Conservation (phyloP, 2,888 invertebrate genomes). For the Spatulosminthurus flaviceps region DNA sequence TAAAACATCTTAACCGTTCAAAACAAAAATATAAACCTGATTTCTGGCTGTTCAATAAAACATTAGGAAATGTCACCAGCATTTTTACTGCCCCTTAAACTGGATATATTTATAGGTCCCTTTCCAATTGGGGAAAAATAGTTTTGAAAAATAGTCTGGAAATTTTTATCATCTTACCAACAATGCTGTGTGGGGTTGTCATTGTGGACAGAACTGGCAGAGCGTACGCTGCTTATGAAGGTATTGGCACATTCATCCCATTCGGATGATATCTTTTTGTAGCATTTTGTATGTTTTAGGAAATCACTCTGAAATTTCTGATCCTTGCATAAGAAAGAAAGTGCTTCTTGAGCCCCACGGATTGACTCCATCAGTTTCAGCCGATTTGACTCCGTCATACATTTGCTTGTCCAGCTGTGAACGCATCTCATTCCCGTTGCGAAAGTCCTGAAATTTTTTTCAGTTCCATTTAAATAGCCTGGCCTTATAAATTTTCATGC, state of each 20-base stretch:
- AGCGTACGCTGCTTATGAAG: conserved; percentile 36
- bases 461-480: no score
- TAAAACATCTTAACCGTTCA: no score
- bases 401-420: conserved; percentile 49
- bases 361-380: conserved; percentile 48
- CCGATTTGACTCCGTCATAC: conserved; percentile 48
- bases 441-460: conserved; percentile 53
- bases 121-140: no score
- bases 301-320: conserved; percentile 52
- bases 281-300: conserved; percentile 52
- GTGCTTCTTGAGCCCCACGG: conserved; percentile 52
- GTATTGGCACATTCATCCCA: conserved; percentile 55
- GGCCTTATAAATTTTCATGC: no score
- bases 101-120: no score
- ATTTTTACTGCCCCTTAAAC: background rate
- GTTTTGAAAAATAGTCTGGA: no score
- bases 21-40: background rate
- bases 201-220: background rate
- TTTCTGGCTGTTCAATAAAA: background rate
- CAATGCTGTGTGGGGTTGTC: conserved; percentile 24
- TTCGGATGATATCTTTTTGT: conserved; percentile 51
- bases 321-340: conserved; percentile 52
- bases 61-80: background rate
- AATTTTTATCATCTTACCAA: conserved; percentile 47
- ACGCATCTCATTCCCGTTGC: conserved; percentile 52